These are phyloP conservation scores for Scotopteryx bipunctaria DNA, from an alignment of 2,888 invertebrate species.

Conservation along the genomic window DNA sequence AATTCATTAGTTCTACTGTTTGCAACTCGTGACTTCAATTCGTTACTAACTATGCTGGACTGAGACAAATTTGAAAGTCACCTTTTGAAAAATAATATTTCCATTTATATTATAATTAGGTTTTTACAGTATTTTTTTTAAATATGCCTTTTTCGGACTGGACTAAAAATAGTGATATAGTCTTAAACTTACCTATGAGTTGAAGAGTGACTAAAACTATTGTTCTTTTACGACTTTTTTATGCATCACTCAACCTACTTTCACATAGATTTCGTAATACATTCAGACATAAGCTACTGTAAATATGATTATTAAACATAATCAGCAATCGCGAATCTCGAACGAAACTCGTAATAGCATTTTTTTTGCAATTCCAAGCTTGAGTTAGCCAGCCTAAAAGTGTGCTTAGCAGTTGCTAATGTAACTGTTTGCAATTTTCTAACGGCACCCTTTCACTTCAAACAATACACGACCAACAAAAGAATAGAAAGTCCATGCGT, in stretches of 20 bases:
- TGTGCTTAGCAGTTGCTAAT: conserved; percentile 51
- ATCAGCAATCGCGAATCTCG: conserved; percentile 5
- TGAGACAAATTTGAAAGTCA: not conserved
- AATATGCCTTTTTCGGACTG: no score
- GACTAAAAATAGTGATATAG: no score
- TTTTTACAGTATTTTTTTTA: no score
- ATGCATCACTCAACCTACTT: conserved; percentile 11
- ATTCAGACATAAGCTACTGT: conserved; percentile 4
- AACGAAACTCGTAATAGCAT: not conserved
- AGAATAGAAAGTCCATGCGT: conserved; percentile 56
- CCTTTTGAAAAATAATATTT: no score
- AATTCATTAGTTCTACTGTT: no score
- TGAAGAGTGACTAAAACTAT: not conserved
- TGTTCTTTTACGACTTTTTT: not conserved
- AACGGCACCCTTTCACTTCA: conserved; percentile 68
- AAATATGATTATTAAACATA: conserved; percentile 13
- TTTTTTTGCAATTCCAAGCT: conserved; percentile 10
- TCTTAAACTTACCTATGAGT: no score
- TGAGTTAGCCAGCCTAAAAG: conserved; percentile 38
- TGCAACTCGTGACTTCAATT: no score
- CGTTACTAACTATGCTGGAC: no score
- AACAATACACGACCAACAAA: conserved; percentile 54
- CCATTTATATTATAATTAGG: no score
- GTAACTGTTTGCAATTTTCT: conserved; percentile 45
- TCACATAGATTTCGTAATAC: conserved; percentile 18